Base-by-base conservation (phyloP, 2,113 vertebrate genomes). In the Phainopepla nitens region DNA sequence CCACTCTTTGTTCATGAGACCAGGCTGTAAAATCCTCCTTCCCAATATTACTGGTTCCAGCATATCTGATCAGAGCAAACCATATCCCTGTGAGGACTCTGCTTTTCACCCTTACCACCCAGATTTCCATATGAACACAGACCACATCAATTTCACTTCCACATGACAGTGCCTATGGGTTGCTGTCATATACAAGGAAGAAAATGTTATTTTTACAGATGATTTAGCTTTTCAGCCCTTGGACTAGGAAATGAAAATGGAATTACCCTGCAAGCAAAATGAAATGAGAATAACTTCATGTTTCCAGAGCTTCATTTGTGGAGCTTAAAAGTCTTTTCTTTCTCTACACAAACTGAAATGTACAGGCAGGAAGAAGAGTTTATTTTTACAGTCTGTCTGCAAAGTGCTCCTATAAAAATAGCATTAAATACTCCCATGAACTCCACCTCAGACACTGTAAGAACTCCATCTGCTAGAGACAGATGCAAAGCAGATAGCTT, bases 151-250 rank as follows among this genome's bases (percentile, higher is more conserved):
- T 64, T 94, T 82, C 56, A 87, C 42, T 87, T 93, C 65, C 77
- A 84, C 86, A 31, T 72, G 49, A 82, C 36, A 53, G n/a, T 73
- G 66, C 39, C 45, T 73, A 65, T n/a, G 13, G 22, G 23, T 45
- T 93, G 56, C 64, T 88, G 47, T 47, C 42, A 88, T 39, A 61
- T 50, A 93, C 42, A 83, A 54, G 29, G 58, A 88, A 89, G 35
- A 93, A 80, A 73, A 77, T 33, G 20, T 31, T 94, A 75, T 57
- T 96, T 90, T 96, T 94, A 93, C 80, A 82, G 45, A 82, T 45
- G 36, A 93, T 87, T 82, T 96, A 79, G 45, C 44, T 82, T 70
- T 91, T 87, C 66, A 89, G 73, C 61, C 42, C 47, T 61, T 65
- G 42, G 15, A 85, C 50, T 49, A 19, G 49, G 73, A 87, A 94